phyloP scores from a whole-genome alignment of 2,797 vertebrate species.

The Sebastes iracundus region DNA sequence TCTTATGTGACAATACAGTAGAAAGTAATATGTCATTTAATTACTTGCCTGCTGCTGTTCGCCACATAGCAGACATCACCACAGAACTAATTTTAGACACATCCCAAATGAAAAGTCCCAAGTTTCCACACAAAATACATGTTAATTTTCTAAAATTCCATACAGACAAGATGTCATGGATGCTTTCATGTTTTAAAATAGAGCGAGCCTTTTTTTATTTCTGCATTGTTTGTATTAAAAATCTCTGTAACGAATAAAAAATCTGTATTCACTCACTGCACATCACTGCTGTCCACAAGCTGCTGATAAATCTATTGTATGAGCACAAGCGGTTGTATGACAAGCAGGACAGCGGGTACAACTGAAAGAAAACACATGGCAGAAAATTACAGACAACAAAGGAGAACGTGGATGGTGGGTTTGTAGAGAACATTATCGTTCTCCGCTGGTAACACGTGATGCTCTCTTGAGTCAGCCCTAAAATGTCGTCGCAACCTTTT shows the following conservation, averaged over 20 bases:
- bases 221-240: neutral
- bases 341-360: neutral
- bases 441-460: neutral
- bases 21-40: neutral
- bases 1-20: neutral
- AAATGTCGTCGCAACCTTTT: neutral
- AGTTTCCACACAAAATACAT: neutral
- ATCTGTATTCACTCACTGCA: neutral
- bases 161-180: neutral
- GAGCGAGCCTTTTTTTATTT: neutral
- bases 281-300: neutral
- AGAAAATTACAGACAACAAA: constrained; percentile 12
- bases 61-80: too few relatives aligned
- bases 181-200: neutral
- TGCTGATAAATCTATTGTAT: neutral
- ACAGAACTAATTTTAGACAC: too few relatives aligned
- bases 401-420: neutral
- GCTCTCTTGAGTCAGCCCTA: neutral
- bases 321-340: neutral
- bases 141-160: neutral
- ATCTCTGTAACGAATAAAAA: neutral
- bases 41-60: too few relatives aligned
- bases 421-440: neutral
- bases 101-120: neutral
- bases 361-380: neutral